Evolutionary conservation across 2,888 invertebrate genomes (phyloP).

Genomic region (Agrotis ipsilon): DNA sequence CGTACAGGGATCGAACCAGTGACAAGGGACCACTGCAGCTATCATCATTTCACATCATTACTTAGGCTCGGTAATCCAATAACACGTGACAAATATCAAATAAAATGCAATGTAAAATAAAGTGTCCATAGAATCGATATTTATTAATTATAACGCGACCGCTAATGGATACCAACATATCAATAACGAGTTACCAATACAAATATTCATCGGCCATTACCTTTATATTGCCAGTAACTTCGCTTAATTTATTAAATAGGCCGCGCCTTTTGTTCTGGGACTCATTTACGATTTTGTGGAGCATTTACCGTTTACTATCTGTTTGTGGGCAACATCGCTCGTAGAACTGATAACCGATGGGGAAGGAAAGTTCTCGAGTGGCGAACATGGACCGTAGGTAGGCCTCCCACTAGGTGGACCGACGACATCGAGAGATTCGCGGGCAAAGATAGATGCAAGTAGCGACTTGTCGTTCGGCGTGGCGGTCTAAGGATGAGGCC

Average conservation of each 20-base stretch:
- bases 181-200: slow-evolving; percentile 58
- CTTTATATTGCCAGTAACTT: slow-evolving; percentile 35
- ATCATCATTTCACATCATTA: no score
- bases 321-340: no score
- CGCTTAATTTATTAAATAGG: slow-evolving; percentile 39
- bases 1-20: no score
- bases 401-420: no score
- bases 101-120: slow-evolving; percentile 19
- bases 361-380: no score
- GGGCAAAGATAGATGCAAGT: no score
- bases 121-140: slow-evolving; percentile 49
- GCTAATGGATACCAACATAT: slow-evolving; percentile 63
- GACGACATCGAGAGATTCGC: no score
- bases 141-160: slow-evolving; percentile 50
- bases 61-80: background rate
- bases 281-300: slow-evolving; percentile 15
- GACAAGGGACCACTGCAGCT: no score
- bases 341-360: no score
- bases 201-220: slow-evolving; percentile 60
- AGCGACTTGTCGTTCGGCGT: no score
- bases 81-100: background rate
- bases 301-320: background rate
- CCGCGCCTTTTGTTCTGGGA: slow-evolving; percentile 25
- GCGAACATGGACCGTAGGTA: no score
- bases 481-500: no score